Percentiles rank a stretch among this genome's conserved stretches.
phyloP scores from a whole-genome alignment of 1,140 invertebrate genomes.

The Bombus huntii region DNA sequence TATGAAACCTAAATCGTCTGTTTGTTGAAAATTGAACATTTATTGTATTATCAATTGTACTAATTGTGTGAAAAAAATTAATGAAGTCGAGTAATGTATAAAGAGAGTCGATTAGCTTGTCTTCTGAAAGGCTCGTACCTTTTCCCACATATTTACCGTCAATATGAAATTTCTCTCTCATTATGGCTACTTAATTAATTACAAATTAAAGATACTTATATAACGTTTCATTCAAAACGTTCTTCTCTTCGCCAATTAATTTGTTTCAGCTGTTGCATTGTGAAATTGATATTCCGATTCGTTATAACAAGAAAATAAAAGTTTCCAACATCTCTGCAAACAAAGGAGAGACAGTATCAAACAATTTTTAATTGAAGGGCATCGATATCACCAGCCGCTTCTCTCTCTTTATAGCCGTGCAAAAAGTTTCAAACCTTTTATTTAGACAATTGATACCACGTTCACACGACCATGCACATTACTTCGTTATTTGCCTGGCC shows the following conservation, averaged over 20 bases:
- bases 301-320: background rate
- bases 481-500: background rate
- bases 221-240: too few species aligned
- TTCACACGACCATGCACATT: background rate
- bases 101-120: too few species aligned
- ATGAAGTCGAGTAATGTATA: too few species aligned
- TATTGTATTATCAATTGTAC: too few species aligned
- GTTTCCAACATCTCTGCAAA: background rate
- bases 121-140: too few species aligned
- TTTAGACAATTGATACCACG: slow-evolving; percentile 11
- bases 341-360: background rate
- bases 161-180: too few species aligned
- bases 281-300: background rate
- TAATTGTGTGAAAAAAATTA: too few species aligned
- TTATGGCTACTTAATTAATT: too few species aligned
- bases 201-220: too few species aligned
- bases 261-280: background rate
- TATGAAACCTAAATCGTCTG: too few species aligned
- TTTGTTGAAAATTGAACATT: too few species aligned
- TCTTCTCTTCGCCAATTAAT: background rate
- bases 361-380: slow-evolving; percentile 16
- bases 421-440: background rate
- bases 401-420: background rate
- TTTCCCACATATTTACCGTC: too few species aligned
- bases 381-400: background rate